Base-by-base conservation (phyloP, 30 jellyfish, hydroid and myxozoan genomes). In the Pelagia noctiluca region DNA sequence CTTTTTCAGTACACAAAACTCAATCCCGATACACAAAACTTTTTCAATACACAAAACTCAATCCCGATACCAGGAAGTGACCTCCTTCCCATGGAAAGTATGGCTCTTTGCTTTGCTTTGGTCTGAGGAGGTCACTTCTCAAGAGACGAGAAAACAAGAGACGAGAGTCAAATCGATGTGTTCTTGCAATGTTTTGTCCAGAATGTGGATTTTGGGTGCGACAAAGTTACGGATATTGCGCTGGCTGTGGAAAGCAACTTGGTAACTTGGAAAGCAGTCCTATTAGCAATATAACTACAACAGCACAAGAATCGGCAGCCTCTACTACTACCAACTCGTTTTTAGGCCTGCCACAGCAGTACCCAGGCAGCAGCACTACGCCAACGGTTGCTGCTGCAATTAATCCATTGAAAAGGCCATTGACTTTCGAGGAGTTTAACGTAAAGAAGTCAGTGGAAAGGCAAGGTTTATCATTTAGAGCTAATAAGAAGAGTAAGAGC, bases 191-290 rank as follows among this genome's bases (percentile, higher is more conserved):
- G 78, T 50, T 75, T 26, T 75, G 75, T 52, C 87, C 60, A 48
- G 78, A 75, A 28, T 75, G 87, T 75, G 87, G 87, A 25, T 75
- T 75, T 48, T 75, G 79, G 87, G 63, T 75, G 7, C 75, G 61
- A 48, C 26, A 13, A 8, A 50, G 75, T 52, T 57, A 50, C 52
- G 77, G 61, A 11, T 75, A 75, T 52, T 47, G 78, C 78, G 78
- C 87, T 49, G 87, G 87, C 33, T 49, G 78, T 47, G 87, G 87
- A 7, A 75, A 75, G 87, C 62, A 75, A 75, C 78, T 75, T 50
- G 78, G 61, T 47, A 28, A 31, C 76, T n/a, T 13, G 70, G 70
- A 48, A 42, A 75, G 87, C 79, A 24, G 61, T 8, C 29, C 87
- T 12, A 75, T 49, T 52, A 23, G 78, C 36, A 60, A 75, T 49